Evolutionary conservation across 2,797 vertebrate genomes (phyloP).

Genomic region (Lepilemur septentrionalis): DNA sequence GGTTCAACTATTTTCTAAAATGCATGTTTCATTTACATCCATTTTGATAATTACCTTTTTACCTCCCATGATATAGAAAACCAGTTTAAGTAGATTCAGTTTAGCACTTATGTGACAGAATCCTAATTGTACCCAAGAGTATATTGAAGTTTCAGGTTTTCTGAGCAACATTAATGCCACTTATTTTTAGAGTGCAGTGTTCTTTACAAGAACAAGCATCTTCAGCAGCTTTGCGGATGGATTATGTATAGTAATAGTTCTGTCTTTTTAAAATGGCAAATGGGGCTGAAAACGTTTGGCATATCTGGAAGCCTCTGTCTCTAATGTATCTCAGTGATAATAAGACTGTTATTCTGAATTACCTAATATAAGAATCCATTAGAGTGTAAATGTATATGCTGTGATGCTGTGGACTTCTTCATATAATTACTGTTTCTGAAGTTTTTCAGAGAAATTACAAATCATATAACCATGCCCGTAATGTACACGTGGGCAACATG

Average conservation of each 20-base stretch:
- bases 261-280: slow-evolving; percentile 46
- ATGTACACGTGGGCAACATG: background rate
- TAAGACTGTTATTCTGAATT: slow-evolving; percentile 54
- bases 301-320: background rate
- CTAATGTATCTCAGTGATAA: slow-evolving; percentile 6
- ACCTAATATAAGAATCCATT: slow-evolving; percentile 50
- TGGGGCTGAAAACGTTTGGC: slow-evolving; percentile 30
- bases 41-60: slow-evolving; percentile 72
- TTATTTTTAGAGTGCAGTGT: slow-evolving; percentile 43
- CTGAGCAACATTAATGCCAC: slow-evolving; percentile 58
- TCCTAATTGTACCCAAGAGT: slow-evolving; percentile 57
- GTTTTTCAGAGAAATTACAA: slow-evolving; percentile 7
- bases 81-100: slow-evolving; percentile 45
- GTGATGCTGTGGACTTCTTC: slow-evolving; percentile 1
- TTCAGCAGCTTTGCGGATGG: slow-evolving; percentile 31
- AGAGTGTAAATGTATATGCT: slow-evolving; percentile 37
- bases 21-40: slow-evolving; percentile 64
- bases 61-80: slow-evolving; percentile 43
- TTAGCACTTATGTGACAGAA: slow-evolving; percentile 52
- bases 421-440: slow-evolving; percentile 2
- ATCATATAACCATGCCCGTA: background rate
- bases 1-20: slow-evolving; percentile 66
- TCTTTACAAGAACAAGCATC: slow-evolving; percentile 40
- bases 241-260: slow-evolving; percentile 18
- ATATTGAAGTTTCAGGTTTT: slow-evolving; percentile 61